Conservation (phyloP, 1,140 invertebrate species). For the Euwallacea fornicatus region DNA sequence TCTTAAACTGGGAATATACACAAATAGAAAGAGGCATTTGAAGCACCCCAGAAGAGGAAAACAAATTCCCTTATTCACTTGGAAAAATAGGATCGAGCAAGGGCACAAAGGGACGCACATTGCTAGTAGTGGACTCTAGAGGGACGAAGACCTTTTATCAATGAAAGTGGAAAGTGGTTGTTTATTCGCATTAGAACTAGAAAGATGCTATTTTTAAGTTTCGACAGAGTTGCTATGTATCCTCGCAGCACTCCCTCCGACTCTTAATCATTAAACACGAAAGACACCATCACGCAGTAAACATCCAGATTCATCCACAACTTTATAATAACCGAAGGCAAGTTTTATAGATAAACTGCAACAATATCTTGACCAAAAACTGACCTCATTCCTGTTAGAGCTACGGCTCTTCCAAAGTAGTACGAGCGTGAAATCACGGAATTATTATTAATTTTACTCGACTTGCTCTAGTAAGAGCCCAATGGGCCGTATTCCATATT, state of each 20-base stretch:
- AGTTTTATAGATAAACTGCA: too few relatives aligned
- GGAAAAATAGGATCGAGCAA: slow-evolving; percentile 21
- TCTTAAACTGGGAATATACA: slow-evolving; percentile 12
- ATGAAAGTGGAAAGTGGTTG: too few relatives aligned
- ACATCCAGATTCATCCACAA: too few relatives aligned
- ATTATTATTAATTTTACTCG: slow-evolving; percentile 1
- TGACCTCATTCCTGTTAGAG: too few relatives aligned
- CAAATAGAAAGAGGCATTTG: slow-evolving; percentile 10
- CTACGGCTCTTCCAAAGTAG: background rate
- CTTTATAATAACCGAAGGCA: too few relatives aligned
- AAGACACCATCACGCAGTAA: too few relatives aligned
- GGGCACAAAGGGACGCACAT: slow-evolving; percentile 5
- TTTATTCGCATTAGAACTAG: too few relatives aligned
- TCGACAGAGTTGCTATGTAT: too few relatives aligned
- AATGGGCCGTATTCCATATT: slow-evolving; percentile 3
- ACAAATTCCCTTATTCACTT: slow-evolving; percentile 19
- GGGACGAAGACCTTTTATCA: background rate
- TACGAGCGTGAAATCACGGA: background rate
- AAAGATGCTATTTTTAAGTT: too few relatives aligned
- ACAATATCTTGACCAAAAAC: too few relatives aligned
- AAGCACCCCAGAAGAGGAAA: slow-evolving; percentile 11
- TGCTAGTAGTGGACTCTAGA: slow-evolving; percentile 4
- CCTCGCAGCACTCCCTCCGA: too few relatives aligned
- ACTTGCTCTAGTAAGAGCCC: background rate
- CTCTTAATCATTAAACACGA: too few relatives aligned